A percentile compares a stretch with the other conserved stretches of the same genome.
These are phyloP conservation scores for Leucophenga varia DNA, from an alignment of 1,140 invertebrate genomes.

Conservation along the genomic window DNA sequence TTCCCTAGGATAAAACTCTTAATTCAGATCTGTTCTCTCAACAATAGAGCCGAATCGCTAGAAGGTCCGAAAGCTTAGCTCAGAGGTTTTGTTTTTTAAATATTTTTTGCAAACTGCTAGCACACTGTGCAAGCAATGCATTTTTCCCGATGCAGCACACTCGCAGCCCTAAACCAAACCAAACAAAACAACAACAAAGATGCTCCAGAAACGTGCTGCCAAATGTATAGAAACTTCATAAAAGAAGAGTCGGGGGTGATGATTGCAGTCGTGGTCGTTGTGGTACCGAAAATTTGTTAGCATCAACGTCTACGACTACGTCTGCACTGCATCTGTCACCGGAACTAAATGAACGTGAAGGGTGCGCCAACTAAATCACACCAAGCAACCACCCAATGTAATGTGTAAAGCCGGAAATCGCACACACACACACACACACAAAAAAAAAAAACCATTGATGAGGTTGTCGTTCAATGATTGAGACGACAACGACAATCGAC, in stretches of 20 bases:
- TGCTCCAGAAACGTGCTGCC: conserved; percentile 37
- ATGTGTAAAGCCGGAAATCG: no score
- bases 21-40: no score
- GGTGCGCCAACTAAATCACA: conserved; percentile 15
- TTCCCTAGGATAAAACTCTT: no score
- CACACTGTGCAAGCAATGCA: conserved; percentile 33
- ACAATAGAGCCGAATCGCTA: no score
- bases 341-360: conserved; percentile 38
- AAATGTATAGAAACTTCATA: no score
- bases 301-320: conserved; percentile 3
- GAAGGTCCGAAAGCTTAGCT: no score
- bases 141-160: conserved; percentile 19
- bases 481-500: conserved; percentile 49
- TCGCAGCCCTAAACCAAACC: conserved; percentile 34
- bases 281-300: no score
- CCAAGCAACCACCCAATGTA: background rate
- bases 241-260: no score
- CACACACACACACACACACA: background rate
- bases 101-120: background rate
- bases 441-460: background rate
- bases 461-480: conserved; percentile 21
- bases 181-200: conserved; percentile 21
- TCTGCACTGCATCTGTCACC: conserved; percentile 18
- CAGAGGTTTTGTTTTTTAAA: background rate
- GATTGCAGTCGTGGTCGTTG: no score